phyloP scores from a whole-genome alignment of 2,797 vertebrate genomes.

The Bradypodion pumilum region DNA sequence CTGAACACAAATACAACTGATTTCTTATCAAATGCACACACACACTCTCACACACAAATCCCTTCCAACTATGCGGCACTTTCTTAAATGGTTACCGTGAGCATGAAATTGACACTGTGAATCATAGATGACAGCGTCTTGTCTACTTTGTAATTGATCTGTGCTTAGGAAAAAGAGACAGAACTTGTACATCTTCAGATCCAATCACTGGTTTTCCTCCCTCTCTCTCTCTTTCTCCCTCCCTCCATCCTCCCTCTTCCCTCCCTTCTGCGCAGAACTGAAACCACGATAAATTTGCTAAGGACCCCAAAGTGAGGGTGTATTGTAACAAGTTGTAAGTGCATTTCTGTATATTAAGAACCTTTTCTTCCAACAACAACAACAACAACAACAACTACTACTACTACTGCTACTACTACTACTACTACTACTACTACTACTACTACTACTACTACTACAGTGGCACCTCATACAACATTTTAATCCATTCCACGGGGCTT shows the following conservation, averaged over 20 bases:
- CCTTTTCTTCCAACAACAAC: too few species aligned
- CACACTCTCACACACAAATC: constrained; percentile 72
- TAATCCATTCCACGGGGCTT: too few species aligned
- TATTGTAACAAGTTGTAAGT: too few species aligned
- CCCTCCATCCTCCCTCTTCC: neutral
- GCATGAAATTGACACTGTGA: constrained; percentile 99
- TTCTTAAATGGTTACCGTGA: constrained; percentile 93
- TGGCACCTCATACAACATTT: too few species aligned
- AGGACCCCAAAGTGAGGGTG: too few species aligned
- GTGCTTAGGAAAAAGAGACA: constrained; percentile 68
- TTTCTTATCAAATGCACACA: constrained; percentile 98
- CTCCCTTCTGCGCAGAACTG: neutral
- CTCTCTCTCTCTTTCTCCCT: too few species aligned
- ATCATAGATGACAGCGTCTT: constrained; percentile 97
- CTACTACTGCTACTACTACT: too few species aligned
- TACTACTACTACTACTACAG: too few species aligned
- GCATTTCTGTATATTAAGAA: too few species aligned
- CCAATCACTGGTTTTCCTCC: constrained; percentile 15
- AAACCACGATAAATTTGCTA: neutral
- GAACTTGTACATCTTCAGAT: constrained; percentile 10
- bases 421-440: too few species aligned
- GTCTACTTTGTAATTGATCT: constrained; percentile 95
- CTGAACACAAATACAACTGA: constrained; percentile 91
- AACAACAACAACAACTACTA: too few species aligned
- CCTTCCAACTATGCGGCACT: constrained; percentile 88